phyloP scores from a whole-genome alignment of 2,113 vertebrate species.

The Tachysurus fulvidraco region DNA sequence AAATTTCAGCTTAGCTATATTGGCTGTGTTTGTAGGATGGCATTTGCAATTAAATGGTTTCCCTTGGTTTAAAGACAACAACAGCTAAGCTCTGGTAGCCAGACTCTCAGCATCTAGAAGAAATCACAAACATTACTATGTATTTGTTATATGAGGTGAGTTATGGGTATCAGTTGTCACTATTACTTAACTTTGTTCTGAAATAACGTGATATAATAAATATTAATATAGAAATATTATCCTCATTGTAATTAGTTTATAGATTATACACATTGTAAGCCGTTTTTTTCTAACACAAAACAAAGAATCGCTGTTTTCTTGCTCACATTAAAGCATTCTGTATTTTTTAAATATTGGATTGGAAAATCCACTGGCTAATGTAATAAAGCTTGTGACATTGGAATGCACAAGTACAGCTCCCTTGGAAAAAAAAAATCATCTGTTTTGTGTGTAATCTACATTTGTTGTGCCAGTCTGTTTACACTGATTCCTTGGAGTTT shows the following conservation, averaged over 20 bases:
- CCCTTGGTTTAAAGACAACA: background rate
- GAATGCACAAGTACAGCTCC: slow-evolving; percentile 69
- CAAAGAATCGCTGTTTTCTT: background rate
- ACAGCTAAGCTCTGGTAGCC: background rate
- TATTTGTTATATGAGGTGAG: background rate
- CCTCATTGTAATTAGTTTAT: background rate
- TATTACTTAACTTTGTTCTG: background rate
- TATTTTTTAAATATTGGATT: background rate
- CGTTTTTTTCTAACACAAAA: background rate
- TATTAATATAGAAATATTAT: background rate
- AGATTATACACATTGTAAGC: background rate
- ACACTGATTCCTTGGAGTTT: slow-evolving; percentile 57
- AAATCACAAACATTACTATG: background rate
- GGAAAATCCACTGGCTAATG: background rate
- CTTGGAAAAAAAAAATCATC: slow-evolving; percentile 50
- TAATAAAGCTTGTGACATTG: slow-evolving; percentile 54
- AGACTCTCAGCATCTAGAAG: background rate
- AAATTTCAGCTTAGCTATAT: background rate
- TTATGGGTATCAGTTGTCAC: background rate
- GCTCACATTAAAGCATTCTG: background rate
- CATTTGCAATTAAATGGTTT: background rate
- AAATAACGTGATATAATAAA: background rate
- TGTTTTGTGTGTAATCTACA: slow-evolving; percentile 64
- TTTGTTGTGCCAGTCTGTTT: slow-evolving; percentile 69
- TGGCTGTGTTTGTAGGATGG: background rate